Base-by-base conservation (phyloP, 2,888 invertebrate genomes). In the Mesoligia furuncula region DNA sequence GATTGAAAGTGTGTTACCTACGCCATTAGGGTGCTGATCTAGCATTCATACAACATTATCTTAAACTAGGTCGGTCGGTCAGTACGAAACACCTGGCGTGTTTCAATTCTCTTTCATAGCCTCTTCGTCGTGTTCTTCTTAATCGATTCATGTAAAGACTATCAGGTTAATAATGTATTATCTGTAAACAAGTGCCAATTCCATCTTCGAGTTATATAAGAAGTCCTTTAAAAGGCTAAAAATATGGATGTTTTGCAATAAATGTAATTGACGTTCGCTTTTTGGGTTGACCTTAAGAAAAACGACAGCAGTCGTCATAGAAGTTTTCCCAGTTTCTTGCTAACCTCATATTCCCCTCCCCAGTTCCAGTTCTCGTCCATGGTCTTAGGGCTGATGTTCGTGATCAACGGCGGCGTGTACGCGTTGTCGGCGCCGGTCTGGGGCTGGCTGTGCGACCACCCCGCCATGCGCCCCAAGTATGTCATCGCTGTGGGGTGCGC, bases 401-500 rank as follows among this genome's bases (percentile, higher is more conserved):
- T 99, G 65, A 98, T 98, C 87, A 98, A 98, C 91, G 98, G 98
- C 5, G 98, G 98, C 0, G 97, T 98, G 17, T 99, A 99, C 93
- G 98, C 98, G 0, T 75, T 98, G 0, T 98, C 98, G 0, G 98
- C 98, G 0, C 98, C 99, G 0, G 95, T 95, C 5, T 98, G 98
- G 98, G 99, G 99, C 45, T 98, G 98, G 97, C 90, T 98, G 24
- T 98, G 98, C 90, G 98, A 99, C 93, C 97, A 97, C 87, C 97
- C 97, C 48, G 90, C 94, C 2, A 90, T 97, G 51, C 96, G 97
- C 80, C 98, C 98, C 0, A 98, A 98, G 93, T 94, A 97, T 79
- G 97, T 98, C 48, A 98, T 98, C 1, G 95, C 97, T 8, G 87
- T 97, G 0, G 98, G 98, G 2, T 98, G 98, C 74, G 75, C 98